These are phyloP conservation scores for Sebastes vulpes DNA, from an alignment of 2,797 vertebrate species.

Conservation along the genomic window DNA sequence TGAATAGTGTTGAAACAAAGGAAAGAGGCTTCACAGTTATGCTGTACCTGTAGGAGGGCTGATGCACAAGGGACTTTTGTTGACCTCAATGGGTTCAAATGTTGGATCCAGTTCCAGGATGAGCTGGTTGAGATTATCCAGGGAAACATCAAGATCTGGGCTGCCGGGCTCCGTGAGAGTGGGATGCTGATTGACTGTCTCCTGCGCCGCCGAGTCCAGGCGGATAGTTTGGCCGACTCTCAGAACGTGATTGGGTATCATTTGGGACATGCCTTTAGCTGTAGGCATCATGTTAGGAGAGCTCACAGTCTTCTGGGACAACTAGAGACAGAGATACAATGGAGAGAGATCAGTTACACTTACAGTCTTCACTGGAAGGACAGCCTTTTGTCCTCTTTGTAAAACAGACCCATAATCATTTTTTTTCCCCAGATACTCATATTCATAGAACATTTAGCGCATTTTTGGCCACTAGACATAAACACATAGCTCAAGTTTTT, in stretches of 20 bases:
- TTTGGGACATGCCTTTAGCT: constrained; percentile 83
- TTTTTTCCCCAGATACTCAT: constrained; percentile 13
- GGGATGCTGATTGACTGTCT: constrained; percentile 24
- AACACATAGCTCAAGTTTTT: background rate
- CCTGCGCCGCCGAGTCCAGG: constrained; percentile 57
- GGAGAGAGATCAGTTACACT: constrained; percentile 32
- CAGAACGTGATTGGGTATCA: constrained; percentile 87
- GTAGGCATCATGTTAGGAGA: constrained; percentile 70
- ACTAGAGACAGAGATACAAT: constrained; percentile 35
- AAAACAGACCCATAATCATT: background rate
- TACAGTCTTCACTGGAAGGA: background rate
- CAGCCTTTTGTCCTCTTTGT: constrained; percentile 24
- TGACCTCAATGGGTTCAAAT: constrained; percentile 85
- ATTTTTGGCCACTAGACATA: background rate
- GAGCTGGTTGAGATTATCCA: constrained; percentile 91
- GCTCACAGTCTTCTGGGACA: constrained; percentile 29
- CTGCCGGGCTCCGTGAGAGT: constrained; percentile 12
- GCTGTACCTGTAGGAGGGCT: constrained; percentile 70
- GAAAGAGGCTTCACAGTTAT: background rate
- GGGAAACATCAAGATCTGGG: constrained; percentile 85
- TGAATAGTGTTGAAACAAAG: background rate
- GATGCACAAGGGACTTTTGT: constrained; percentile 25
- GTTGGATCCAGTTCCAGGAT: constrained; percentile 93
- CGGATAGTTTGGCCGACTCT: constrained; percentile 86
- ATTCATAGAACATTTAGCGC: background rate